Base-by-base conservation (phyloP, 2,797 vertebrate genomes). In the Sebastes hubbsi region DNA sequence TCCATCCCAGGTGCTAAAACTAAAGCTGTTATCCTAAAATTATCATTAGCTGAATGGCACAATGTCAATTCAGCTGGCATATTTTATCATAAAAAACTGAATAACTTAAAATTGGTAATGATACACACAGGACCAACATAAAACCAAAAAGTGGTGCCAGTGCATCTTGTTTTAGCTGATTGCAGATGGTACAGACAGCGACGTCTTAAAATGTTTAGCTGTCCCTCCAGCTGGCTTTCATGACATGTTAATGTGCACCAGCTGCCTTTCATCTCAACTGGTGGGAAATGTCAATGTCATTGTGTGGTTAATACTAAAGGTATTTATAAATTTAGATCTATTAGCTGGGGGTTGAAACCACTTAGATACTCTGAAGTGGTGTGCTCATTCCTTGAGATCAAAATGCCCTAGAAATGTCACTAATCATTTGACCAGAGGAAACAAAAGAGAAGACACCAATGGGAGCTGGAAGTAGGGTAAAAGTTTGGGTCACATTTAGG, bases 391-490 rank as follows among this genome's bases (percentile, higher is more conserved):
- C 61, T 81, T 56, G 18, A 59, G 38, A 58, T 79, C 46, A 30
- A 78, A 81, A 74, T 13, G 46, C 12, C 82, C 72, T 52, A 77
- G 81, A 90, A 85, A 82, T 78, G 77, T 80, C 49, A 74, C 18
- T 70, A 20, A 70, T 25, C 0, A n/a, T 83, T 83, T 80, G 54
- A 69, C 79, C 46, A 24, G 63, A 78, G 27, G 75, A 81, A 76
- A 86, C 62, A 85, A 85, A 87, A 81, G 71, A 81, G 59, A 78
- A 85, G 75, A 79, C 68, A 80, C 70, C 38, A 58, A 20, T 12
- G 72, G 77, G 55, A 78, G 32, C 30, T 65, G 24, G 52, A 76
- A 42, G 54, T 22, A 54, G 54, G 69, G 79, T 42, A 60, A 52
- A 72, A 1, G 38, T 75, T 77, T 54, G 69, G 80, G 46, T 87